Evolutionary conservation across 2,113 vertebrate species (phyloP), one percentile per base, ranked within the genome.

Genomic region (Sturnus vulgaris): DNA sequence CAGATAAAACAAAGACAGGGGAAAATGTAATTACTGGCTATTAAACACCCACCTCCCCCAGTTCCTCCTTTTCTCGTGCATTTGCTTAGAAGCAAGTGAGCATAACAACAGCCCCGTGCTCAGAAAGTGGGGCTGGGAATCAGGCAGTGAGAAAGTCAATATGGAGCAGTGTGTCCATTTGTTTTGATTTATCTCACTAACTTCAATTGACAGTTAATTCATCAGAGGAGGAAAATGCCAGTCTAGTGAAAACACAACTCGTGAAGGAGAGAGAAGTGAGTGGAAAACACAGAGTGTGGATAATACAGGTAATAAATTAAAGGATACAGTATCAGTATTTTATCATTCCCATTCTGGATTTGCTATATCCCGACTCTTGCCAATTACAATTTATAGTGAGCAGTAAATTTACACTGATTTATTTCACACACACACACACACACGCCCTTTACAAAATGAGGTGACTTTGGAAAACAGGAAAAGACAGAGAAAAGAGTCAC

Each of bases 121-220:
- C 94, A 91, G 93, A 98, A 97, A 97, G 98, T 96, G 97, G 97
- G 98, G 98, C 98, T 97, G 97, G 95, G 97, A 97, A 97, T 97
- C 96, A 94, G 96, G 97, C 97, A 73, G 96, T 82, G 95, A 96
- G 97, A 97, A 98, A 98, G 98, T 97, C 97, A 96, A 98, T 97
- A 97, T 95, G 95, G 96, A 88, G 93, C 97, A 97, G 95, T 8
- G 96, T 95, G 95, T 96, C 98, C 97, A 98, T 98, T 98, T 98
- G 98, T 98, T 98, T 98, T 98, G 98, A 98, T 97, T 98, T 97
- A 97, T 97, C 98, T 98, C 98, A 95, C 98, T 98, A 98, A 98
- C 98, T 98, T 97, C 97, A 97, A 97, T 95, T 98, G 98, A 98
- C 97, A 97, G 97, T 96, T 97, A 97, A 97, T 98, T 98, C 97